Evolutionary conservation across 1,140 invertebrate species (phyloP), one percentile per base, ranked within the genome.

Genomic region (Macrobrachium nipponense): DNA sequence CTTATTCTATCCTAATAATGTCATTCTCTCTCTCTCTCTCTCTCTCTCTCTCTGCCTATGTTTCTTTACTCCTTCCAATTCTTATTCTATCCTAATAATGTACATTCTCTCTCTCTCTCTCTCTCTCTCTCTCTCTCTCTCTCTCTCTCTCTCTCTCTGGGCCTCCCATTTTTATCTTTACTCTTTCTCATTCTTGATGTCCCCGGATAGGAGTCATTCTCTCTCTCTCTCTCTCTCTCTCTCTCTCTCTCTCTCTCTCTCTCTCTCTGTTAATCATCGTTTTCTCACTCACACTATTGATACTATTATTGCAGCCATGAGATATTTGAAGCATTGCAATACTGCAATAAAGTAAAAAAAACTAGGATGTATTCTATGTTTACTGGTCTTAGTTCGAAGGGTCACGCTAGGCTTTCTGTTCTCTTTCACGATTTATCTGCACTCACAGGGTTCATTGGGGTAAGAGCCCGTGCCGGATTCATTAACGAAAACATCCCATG

Each of bases 101-200:
- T 51, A 43, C 27, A 44, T 51, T 12, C 10, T 11, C n/a, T 36
- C 70, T 73, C 27, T 36, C 27, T 73, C 27, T 36, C 23, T 73
- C 27, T 36, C n/a, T 73, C 20, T 73, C 70, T 36, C 70, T 36
- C 20, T 73, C 70, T 73, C 70, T 73, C 27, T 36, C 70, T 73
- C 70, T 73, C 70, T 73, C 70, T 73, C 70, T 73, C 70, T 73
- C 70, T 73, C 70, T 73, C 27, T 36, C 70, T 73, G n/a, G n/a
- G n/a, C n/a, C 70, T 73, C 70, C 43, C 70, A n/a, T n/a, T n/a
- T n/a, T n/a, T n/a, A n/a, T 73, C 70, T 73, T 27, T 72, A 5
- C 68, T 20, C 17, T 72, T 11, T 72, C 68, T 0, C 5, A 72
- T 23, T 23, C 68, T 20, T 23, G 15, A 7, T 43, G 6, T 6